Percentiles rank a stretch among this genome's conserved stretches.
Conservation (phyloP, 2,888 invertebrate species). For the Baronia brevicornis region DNA sequence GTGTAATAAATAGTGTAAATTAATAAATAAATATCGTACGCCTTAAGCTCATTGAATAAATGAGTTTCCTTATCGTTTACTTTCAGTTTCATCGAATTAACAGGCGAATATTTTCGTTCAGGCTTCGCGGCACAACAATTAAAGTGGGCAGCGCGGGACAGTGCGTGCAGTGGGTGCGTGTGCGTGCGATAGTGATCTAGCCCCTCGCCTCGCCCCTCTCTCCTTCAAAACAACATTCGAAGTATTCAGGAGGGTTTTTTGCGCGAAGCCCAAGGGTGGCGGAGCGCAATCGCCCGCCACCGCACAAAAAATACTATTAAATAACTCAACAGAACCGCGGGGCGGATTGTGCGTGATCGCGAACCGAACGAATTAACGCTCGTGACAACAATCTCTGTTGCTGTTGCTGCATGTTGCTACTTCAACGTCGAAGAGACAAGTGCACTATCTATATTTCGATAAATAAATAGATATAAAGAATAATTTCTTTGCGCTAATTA, state of each 20-base stretch:
- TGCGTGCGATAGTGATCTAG: conserved; percentile 69
- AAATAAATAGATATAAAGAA: too few species aligned
- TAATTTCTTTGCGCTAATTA: too few species aligned
- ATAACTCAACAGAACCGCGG: conserved; percentile 67
- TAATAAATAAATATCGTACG: neutral
- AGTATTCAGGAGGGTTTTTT: conserved; percentile 72
- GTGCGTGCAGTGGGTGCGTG: conserved; percentile 74
- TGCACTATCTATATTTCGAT: neutral
- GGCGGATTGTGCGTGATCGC: conserved; percentile 66
- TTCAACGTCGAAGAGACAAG: conserved; percentile 30
- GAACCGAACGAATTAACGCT: conserved; percentile 66
- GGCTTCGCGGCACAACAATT: conserved; percentile 56
- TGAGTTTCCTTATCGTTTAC: conserved; percentile 11
- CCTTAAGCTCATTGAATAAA: conserved; percentile 13
- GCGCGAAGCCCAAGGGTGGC: conserved; percentile 71
- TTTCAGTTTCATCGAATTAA: conserved; percentile 16
- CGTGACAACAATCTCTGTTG: conserved; percentile 50
- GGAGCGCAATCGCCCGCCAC: conserved; percentile 66
- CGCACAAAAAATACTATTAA: conserved; percentile 72
- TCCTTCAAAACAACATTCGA: conserved; percentile 67
- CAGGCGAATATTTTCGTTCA: conserved; percentile 14
- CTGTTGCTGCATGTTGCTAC: conserved; percentile 32
- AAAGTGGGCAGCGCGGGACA: conserved; percentile 69
- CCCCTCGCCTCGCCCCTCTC: conserved; percentile 36
- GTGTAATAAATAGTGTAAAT: too few species aligned